These are phyloP conservation scores for Chaenocephalus aceratus DNA, from an alignment of 2,113 vertebrate genomes.

Conservation along the genomic window DNA sequence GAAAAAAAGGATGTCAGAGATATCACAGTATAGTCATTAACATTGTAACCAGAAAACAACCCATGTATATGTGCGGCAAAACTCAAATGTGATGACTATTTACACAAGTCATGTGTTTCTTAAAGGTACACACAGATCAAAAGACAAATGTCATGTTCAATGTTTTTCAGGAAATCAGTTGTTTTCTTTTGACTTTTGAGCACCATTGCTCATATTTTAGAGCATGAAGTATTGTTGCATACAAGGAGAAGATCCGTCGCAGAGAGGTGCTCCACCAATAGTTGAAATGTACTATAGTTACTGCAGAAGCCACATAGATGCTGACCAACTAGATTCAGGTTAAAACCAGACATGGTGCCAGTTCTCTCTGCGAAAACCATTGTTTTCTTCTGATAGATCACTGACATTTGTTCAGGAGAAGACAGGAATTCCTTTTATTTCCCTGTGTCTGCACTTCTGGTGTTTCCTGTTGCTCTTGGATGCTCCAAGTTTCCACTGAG, in stretches of 20 bases:
- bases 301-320: conserved; percentile 20
- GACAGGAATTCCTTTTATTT: conserved; percentile 76
- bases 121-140: not conserved
- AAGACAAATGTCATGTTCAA: not conserved
- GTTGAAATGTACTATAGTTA: not conserved
- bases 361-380: conserved; percentile 40
- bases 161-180: not conserved
- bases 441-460: conserved; percentile 72
- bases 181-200: not conserved
- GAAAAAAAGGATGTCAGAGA: not conserved
- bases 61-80: not conserved
- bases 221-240: not conserved
- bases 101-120: not conserved
- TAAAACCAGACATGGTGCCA: conserved; percentile 12
- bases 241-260: not conserved
- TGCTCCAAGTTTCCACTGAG: conserved; percentile 43
- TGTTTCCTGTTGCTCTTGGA: conserved; percentile 68
- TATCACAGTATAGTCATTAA: not conserved
- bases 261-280: not conserved
- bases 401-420: conserved; percentile 44
- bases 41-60: not conserved
- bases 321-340: conserved; percentile 41
- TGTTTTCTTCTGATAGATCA: conserved; percentile 54
- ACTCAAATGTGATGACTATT: not conserved
- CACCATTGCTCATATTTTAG: not conserved